Conservation (phyloP, 2,888 invertebrate species). For the Oxycera nigricornis region DNA sequence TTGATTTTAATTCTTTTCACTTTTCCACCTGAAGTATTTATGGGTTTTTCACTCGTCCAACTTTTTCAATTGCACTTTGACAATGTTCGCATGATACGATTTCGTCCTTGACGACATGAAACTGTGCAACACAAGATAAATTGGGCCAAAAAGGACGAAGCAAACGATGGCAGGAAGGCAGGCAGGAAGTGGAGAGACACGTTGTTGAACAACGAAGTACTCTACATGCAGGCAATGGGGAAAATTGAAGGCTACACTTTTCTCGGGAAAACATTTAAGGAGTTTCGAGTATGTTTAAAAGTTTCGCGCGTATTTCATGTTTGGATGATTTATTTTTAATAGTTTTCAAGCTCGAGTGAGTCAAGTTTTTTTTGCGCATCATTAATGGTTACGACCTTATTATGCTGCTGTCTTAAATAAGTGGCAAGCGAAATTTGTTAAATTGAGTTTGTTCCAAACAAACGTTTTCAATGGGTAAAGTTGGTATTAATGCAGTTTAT, state of each 20-base stretch:
- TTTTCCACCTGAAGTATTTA: slow-evolving; percentile 41
- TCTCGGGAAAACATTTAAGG: slow-evolving; percentile 20
- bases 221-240: not conserved
- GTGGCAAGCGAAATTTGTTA: too few species aligned
- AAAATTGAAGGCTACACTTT: not conserved
- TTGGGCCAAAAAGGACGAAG: not conserved
- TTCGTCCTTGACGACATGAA: slow-evolving; percentile 1
- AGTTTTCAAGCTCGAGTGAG: not conserved
- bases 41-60: slow-evolving; percentile 30
- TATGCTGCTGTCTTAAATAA: too few species aligned
- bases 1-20: slow-evolving; percentile 50
- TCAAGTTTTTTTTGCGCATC: too few species aligned
- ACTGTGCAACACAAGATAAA: not conserved
- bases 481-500: too few species aligned
- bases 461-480: too few species aligned
- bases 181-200: not conserved
- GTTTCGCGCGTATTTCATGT: slow-evolving; percentile 26
- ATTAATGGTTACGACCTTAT: too few species aligned
- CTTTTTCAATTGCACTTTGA: slow-evolving; percentile 39
- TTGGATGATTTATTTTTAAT: slow-evolving; percentile 33
- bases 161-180: not conserved
- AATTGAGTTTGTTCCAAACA: too few species aligned
- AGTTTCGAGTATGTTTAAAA: slow-evolving; percentile 27
- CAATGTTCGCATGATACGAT: slow-evolving; percentile 36
- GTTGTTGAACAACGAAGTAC: not conserved